Conservation (phyloP, 2,113 vertebrate genomes). For the Lichenostomus cassidix region DNA sequence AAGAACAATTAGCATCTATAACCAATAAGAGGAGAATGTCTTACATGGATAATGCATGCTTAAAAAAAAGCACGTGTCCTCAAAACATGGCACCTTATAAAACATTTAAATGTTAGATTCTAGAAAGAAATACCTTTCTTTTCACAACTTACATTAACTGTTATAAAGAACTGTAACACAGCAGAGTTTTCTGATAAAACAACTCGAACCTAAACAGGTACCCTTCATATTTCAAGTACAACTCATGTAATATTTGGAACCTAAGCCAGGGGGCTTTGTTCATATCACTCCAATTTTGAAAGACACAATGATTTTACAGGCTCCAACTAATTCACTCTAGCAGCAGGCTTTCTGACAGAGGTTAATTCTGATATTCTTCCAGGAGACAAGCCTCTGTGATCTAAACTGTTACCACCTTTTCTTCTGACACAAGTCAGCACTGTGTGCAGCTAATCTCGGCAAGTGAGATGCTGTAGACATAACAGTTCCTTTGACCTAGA, state of each 20-base stretch:
- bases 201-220: background rate
- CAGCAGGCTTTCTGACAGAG: background rate
- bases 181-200: background rate
- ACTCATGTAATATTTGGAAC: background rate
- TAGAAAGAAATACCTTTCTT: background rate
- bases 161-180: background rate
- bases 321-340: background rate
- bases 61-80: background rate
- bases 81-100: background rate
- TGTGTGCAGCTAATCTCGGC: background rate
- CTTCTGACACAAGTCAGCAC: background rate
- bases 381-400: background rate
- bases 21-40: background rate
- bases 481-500: background rate
- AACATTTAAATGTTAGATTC: background rate
- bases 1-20: background rate
- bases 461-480: background rate
- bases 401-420: background rate
- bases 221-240: background rate
- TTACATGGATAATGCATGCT: background rate
- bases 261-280: background rate
- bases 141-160: background rate
- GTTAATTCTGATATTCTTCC: background rate
- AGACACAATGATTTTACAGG: background rate
- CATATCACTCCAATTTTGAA: background rate